phyloP scores from a whole-genome alignment of 2,888 invertebrate genomes.

The Gymnosoma rotundatum region DNA sequence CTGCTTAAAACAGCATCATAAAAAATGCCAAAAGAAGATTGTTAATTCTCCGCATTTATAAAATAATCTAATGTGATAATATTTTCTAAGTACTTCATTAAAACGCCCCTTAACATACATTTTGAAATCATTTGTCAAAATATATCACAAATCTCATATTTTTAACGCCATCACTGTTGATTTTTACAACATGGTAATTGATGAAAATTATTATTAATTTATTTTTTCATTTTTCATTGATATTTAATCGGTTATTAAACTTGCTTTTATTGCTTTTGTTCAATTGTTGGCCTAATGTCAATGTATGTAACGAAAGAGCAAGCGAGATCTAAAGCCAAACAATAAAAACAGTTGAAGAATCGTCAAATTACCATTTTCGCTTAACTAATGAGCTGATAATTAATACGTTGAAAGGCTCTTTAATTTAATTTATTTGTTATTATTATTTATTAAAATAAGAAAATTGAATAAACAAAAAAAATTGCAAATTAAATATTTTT shows the following conservation, averaged over 20 bases:
- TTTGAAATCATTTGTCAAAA: too few species aligned
- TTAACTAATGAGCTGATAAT: conserved; percentile 55
- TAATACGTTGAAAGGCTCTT: conserved; percentile 32
- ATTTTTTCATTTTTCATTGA: background rate
- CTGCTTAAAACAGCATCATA: too few species aligned
- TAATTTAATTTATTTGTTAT: too few species aligned
- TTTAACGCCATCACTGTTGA: background rate
- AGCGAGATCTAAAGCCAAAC: background rate
- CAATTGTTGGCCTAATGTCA: background rate
- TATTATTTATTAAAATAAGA: background rate
- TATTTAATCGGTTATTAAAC: conserved; percentile 2
- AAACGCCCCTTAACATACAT: too few species aligned
- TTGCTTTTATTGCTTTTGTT: background rate
- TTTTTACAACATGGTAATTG: background rate
- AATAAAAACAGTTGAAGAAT: conserved; percentile 17
- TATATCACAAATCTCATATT: background rate
- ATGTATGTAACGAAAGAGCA: background rate
- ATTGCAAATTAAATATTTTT: too few species aligned
- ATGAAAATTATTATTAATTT: background rate
- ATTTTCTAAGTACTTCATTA: too few species aligned
- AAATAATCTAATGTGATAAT: too few species aligned
- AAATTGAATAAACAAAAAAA: background rate
- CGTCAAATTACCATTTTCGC: background rate
- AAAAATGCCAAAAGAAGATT: too few species aligned
- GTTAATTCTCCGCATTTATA: too few species aligned